Base-by-base conservation (phyloP, 2,113 vertebrate genomes). In the Lethenteron camtschaticum region DNA sequence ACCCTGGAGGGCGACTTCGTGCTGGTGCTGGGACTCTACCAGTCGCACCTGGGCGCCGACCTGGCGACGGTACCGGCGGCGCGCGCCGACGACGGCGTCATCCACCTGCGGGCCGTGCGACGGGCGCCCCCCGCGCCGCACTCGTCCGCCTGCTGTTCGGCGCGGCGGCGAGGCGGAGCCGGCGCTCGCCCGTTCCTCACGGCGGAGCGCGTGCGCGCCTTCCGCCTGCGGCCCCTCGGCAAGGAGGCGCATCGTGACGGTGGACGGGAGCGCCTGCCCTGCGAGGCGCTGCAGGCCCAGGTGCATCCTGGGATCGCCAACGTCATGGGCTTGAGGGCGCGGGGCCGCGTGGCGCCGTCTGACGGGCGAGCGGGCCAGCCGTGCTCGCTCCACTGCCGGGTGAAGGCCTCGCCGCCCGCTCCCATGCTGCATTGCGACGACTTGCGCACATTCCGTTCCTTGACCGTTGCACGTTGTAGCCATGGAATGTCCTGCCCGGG, bases 261-360 rank as follows among this genome's bases (percentile, higher is more conserved):
- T 92, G 73, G 89, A 92, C 0, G 89, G 89, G 89, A 92, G 72
- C 76, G 83, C 71, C 86, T 90, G 70, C 86, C 87, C 57, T 90
- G 88, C 1, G 89, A 88, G 57, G 86, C 87, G 0, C 74, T 92
- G 18, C 89, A 92, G 78, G 89, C 84, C 2, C 87, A 92, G 81
- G 76, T 91, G 57, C 81, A 82, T 6, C 76, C 71, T 0, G 72
- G 76, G 16, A 70, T 81, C 0, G 78, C 73, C 8, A 76, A 73
- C 0, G 56, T 82, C 1, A 71, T 82, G 0, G 91, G 87, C 69
- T 97, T 90, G 3, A 86, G 87, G 87, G 88, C 58, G 82, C 96
- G 0, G 88, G 90, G 1, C 85, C 95, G 71, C 85, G 81, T 79
- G 92, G 79, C 80, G 88, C 92, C 0, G 81, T 77, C 3, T 82